phyloP scores from a whole-genome alignment of 2,797 vertebrate genomes.

The Acropternis orthonyx region DNA sequence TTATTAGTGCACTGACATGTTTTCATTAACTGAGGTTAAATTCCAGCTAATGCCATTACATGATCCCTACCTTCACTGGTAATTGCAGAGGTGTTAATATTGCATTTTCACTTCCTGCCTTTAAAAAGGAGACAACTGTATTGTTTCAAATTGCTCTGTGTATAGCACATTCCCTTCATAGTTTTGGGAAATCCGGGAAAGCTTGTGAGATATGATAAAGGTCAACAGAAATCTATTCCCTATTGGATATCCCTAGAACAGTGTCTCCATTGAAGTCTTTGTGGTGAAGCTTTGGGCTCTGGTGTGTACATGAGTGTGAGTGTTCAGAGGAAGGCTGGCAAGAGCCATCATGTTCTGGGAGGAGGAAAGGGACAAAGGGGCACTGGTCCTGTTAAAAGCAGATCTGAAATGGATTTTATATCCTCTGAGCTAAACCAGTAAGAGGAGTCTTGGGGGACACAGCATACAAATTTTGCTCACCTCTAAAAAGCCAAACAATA shows the following conservation, averaged over 20 bases:
- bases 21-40: not conserved
- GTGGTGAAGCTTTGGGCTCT: not conserved
- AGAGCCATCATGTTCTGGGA: not conserved
- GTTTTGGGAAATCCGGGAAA: not conserved
- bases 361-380: not conserved
- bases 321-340: not conserved
- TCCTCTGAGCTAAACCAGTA: not conserved
- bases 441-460: not conserved
- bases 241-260: not conserved
- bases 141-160: not conserved
- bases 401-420: not conserved
- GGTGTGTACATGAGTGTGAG: not conserved
- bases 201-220: not conserved
- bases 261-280: not conserved
- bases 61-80: not conserved
- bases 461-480: not conserved
- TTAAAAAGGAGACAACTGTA: not conserved
- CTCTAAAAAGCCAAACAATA: not conserved
- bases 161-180: conserved; percentile 10
- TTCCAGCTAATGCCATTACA: not conserved
- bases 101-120: conserved; percentile 8
- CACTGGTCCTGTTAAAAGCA: not conserved
- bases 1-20: not conserved
- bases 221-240: not conserved
- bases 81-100: not conserved